Base-by-base conservation (phyloP, 2,797 vertebrate species). In the Hylomyscus alleni region DNA sequence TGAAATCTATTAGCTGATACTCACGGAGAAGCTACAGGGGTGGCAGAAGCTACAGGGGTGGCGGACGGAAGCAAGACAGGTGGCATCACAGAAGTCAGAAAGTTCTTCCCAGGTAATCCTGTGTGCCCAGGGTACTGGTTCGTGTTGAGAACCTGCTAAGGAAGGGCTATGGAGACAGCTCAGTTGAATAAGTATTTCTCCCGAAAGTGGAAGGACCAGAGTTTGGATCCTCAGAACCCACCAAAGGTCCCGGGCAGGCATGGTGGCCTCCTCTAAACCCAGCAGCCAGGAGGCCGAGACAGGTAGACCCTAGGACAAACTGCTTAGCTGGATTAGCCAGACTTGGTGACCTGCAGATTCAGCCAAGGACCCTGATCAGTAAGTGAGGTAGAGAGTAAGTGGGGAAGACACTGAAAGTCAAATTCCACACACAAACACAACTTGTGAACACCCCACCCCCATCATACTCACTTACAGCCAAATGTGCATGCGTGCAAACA, bases 1-100 rank as follows among this genome's bases (percentile, higher is more conserved):
- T 95, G 97, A 98, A 97, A 97, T 96, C 96, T 95, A 97, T 97
- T 97, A 97, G 94, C 91, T 85, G 93, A 97, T 94, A 96, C 60
- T 97, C 40, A 58, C 7, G 44, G 96, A 96, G 15, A 94, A 96
- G 97, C 94, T 95, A 97, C 95, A 93, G 96, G 95, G 95, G 40
- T 85, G 89, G 87, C 58, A 86, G 91, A 67, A 72, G 97, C 94
- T 95, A 97, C 95, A 93, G 96, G 95, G 95, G 40, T 85, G 89
- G 87, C 58, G 86, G 91, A 67, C 72, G 77, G 78, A 94, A 20
- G 44, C 1, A 67, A 88, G 77, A 91, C 93, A 97, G 95, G 93
- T 26, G 31, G 44, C 69, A 44, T 67, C 20, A 12, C n/a, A 15
- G 10, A 95, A 94, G 97, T 65, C 75, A 54, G 88, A 6, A 86